These are phyloP conservation scores for Chunga burmeisteri DNA, from an alignment of 2,113 vertebrate genomes.

Conservation along the genomic window DNA sequence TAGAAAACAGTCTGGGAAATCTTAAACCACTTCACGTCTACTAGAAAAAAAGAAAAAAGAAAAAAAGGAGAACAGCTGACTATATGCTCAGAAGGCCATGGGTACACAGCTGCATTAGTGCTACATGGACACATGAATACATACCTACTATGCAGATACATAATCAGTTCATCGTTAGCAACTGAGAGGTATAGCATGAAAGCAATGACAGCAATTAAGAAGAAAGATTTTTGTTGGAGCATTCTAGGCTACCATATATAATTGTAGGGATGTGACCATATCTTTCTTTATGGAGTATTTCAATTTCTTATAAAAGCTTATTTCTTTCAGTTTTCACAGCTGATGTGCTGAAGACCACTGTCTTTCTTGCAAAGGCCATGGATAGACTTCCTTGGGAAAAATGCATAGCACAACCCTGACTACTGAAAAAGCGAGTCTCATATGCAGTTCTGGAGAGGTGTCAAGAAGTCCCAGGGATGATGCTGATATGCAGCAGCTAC, in stretches of 20 bases:
- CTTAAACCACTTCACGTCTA: neutral
- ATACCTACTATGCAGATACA: neutral
- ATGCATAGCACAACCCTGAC: neutral
- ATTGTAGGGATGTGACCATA: neutral
- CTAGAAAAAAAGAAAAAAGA: neutral
- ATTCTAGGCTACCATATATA: neutral
- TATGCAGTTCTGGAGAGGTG: neutral
- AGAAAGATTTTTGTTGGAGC: neutral
- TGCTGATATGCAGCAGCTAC: neutral
- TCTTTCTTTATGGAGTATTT: neutral
- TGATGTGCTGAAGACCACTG: neutral
- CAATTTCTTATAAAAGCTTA: neutral
- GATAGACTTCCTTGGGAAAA: neutral
- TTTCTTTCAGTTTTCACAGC: neutral
- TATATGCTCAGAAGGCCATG: accelerated
- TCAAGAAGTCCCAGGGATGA: neutral
- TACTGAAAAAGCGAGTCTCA: neutral
- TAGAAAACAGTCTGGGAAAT: neutral
- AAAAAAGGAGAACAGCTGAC: neutral
- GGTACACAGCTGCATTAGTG: neutral
- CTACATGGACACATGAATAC: neutral
- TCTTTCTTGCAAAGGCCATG: neutral
- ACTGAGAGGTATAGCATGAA: neutral
- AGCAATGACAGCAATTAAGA: neutral
- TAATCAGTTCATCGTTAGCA: neutral